Evolutionary conservation across 2,888 invertebrate genomes (phyloP), one percentile per base, ranked within the genome.

Genomic region (Melanophora roralis): DNA sequence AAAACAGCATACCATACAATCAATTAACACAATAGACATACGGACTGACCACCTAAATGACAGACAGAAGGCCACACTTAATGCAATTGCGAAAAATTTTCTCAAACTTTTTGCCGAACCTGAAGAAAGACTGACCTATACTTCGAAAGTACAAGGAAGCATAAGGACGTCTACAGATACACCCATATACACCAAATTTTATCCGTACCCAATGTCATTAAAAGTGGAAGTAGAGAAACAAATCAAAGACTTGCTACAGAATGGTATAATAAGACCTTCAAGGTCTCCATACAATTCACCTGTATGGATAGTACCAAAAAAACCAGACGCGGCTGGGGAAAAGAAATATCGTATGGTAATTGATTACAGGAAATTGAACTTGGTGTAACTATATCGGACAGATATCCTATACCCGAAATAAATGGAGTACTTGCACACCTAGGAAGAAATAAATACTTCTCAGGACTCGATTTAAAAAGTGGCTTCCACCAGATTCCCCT

Each of bases 281-380:
- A 78, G 36, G 43, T 68, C 68, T 11, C 78, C 78, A 12, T 62
- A 78, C 32, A 78, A 78, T 67, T 60, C 78, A 11, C 55, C 68
- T 11, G 57, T 59, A 19, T 78, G 65, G 77, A 47, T 71, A 8
- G 65, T 77, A 2, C 59, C 68, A 6, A 78, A 78, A 36, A 78
- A 78, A 53, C 16, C 19, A 1, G 53, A 69, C 19, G 32, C 69
- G 14, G 5, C 40, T 1, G 68, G 65, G 2, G n/a, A 49, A 23
- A 47, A 43, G 59, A 53, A 78, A 32, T 62, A 14, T 12, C 14
- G 64, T 9, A 62, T 78, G 51, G 78, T 74, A 11, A 74, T 75
- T 8, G 79, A 71, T 11, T 79, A 74, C 36, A 27, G 74, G 8
- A 74, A 78, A 14, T 32, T 78, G 11, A 78, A 78, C 12, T 6